phyloP scores from a whole-genome alignment of 1,140 invertebrate genomes.

The Augochlora pura region DNA sequence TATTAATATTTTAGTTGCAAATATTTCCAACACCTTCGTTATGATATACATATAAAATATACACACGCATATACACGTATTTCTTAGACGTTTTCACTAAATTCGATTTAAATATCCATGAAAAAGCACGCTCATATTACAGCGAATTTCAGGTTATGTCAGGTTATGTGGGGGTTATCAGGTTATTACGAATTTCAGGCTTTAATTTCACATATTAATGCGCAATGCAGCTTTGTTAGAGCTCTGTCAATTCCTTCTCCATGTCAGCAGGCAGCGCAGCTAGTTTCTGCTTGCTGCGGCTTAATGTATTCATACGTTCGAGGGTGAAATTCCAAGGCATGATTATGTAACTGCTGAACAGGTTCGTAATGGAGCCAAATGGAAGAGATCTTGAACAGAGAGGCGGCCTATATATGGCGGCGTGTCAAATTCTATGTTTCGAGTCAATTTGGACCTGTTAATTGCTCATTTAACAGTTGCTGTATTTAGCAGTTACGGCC shows the following conservation, averaged over 20 bases:
- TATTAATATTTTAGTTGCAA: no score
- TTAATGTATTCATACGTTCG: not conserved
- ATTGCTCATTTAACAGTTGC: not conserved
- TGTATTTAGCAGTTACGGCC: no score
- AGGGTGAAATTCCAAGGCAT: not conserved
- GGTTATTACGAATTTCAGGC: no score
- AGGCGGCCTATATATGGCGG: no score
- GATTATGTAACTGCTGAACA: constrained; percentile 5
- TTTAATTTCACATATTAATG: not conserved
- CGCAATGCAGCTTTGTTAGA: not conserved
- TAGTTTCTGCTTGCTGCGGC: not conserved
- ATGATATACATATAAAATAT: no score
- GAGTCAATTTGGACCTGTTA: not conserved
- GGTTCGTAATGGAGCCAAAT: not conserved
- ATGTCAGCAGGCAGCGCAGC: not conserved
- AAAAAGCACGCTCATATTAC: no score
- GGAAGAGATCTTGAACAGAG: not conserved
- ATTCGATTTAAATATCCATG: no score
- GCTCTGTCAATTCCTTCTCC: not conserved
- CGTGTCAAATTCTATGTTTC: not conserved
- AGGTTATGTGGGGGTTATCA: no score
- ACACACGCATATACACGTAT: no score
- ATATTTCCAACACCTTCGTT: no score
- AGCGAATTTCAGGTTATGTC: no score
- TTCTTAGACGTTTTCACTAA: no score